These are phyloP conservation scores for Prietella phreatophila DNA, from an alignment of 2,113 vertebrate species.

Conservation along the genomic window DNA sequence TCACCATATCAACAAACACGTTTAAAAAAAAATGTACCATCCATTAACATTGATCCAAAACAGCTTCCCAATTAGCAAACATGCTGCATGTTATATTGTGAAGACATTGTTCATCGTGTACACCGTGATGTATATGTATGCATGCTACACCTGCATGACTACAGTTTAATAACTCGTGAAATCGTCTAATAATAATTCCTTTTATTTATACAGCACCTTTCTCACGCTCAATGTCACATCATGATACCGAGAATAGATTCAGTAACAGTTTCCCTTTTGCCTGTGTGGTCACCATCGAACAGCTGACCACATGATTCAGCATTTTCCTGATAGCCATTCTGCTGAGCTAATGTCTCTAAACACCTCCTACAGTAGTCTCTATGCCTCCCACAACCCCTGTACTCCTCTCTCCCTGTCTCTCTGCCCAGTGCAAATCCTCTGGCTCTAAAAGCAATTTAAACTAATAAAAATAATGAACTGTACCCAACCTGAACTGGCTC, in stretches of 20 bases:
- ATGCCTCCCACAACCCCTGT: slow-evolving; percentile 27
- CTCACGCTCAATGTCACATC: not conserved
- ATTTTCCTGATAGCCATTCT: slow-evolving; percentile 23
- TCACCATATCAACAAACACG: not conserved
- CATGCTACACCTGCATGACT: not conserved
- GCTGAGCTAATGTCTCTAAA: slow-evolving; percentile 46
- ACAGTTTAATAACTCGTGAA: not conserved
- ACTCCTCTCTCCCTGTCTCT: not conserved
- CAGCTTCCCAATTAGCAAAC: not conserved
- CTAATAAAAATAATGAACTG: slow-evolving; percentile 32
- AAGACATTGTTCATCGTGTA: not conserved
- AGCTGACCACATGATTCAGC: slow-evolving; percentile 45
- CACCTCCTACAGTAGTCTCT: not conserved
- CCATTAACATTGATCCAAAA: not conserved
- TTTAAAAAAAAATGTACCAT: not conserved
- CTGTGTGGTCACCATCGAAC: slow-evolving; percentile 20
- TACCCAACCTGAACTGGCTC: slow-evolving; percentile 24
- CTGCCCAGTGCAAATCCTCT: not conserved
- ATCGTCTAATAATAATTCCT: not conserved
- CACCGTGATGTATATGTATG: not conserved
- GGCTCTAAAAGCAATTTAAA: slow-evolving; percentile 21
- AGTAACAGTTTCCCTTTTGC: not conserved
- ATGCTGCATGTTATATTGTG: not conserved
- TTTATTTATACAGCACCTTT: not conserved
- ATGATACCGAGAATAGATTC: not conserved